phyloP scores from a whole-genome alignment of 1,140 invertebrate species.

The Aleiodes sp. region DNA sequence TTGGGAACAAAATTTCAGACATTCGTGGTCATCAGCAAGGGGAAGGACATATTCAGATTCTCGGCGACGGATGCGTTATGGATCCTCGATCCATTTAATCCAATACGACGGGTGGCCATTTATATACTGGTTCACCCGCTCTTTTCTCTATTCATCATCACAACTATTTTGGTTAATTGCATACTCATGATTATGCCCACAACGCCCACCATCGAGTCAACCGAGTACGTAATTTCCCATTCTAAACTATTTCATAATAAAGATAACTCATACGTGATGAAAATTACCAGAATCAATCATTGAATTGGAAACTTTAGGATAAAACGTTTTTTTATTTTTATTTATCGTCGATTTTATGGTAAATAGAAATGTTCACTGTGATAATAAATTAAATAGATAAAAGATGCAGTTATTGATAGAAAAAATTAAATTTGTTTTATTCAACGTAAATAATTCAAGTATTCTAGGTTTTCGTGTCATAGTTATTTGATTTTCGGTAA shows the following conservation, averaged over 20 bases:
- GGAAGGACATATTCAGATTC: conserved; percentile 98
- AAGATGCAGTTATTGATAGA: not conserved
- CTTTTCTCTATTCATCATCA: conserved; percentile 97
- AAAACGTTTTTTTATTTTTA: too few species aligned
- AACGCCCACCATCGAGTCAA: conserved; percentile 91
- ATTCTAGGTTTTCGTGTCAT: conserved; percentile 1
- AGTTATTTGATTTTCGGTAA: conserved; percentile 11
- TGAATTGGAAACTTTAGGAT: not conserved
- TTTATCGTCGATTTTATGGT: too few species aligned
- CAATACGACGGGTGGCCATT: conserved; percentile 95
- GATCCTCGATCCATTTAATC: conserved; percentile 96
- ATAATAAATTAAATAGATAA: too few species aligned
- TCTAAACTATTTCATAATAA: not conserved
- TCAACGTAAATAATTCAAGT: conserved; percentile 2
- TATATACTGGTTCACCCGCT: conserved; percentile 97
- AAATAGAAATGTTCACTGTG: too few species aligned
- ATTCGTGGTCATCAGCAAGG: conserved; percentile 97
- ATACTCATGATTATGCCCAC: conserved; percentile 97
- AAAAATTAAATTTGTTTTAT: not conserved
- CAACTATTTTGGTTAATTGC: conserved; percentile 97
- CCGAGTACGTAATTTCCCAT: conserved; percentile 84
- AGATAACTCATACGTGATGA: not conserved
- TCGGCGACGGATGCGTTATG: conserved; percentile 95
- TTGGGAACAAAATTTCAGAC: conserved; percentile 86
- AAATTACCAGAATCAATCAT: not conserved